A percentile compares a stretch with the other conserved stretches of the same genome.
These are phyloP conservation scores for Pipistrellus nathusii DNA, from an alignment of 2,797 vertebrate species.

Conservation along the genomic window DNA sequence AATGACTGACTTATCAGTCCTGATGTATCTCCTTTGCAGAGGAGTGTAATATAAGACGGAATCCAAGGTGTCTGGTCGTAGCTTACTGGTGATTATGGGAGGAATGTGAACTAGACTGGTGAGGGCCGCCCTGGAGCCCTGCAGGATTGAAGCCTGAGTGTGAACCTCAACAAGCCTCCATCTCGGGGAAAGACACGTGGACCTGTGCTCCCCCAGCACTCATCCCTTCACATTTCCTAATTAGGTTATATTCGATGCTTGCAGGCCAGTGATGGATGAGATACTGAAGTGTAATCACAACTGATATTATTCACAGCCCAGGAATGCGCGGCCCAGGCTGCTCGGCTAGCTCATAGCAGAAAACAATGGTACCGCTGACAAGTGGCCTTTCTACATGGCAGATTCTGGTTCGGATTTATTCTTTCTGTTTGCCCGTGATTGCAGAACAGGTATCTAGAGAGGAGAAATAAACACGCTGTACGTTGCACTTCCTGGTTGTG, in stretches of 20 bases:
- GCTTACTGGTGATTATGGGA: conserved; percentile 32
- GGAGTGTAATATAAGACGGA: conserved; percentile 53
- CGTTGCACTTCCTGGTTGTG: conserved; percentile 77
- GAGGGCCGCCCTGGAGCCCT: conserved; percentile 71
- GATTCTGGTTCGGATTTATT: conserved; percentile 78
- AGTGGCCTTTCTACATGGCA: conserved; percentile 80
- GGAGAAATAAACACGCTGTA: conserved; percentile 78
- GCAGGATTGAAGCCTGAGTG: conserved; percentile 58
- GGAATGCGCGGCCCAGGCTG: conserved; percentile 88
- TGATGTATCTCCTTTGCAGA: not conserved
- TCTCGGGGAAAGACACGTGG: conserved; percentile 74
- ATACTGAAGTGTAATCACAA: conserved; percentile 88
- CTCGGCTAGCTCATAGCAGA: conserved; percentile 82
- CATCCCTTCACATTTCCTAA: conserved; percentile 89
- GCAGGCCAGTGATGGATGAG: conserved; percentile 87
- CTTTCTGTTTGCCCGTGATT: conserved; percentile 79
- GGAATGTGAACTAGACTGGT: conserved; percentile 61
- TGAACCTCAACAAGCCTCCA: conserved; percentile 70
- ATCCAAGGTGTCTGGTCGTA: conserved; percentile 40
- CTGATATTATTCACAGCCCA: conserved; percentile 90
- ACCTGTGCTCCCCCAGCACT: conserved; percentile 72
- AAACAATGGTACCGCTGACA: conserved; percentile 87
- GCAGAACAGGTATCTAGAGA: conserved; percentile 83
- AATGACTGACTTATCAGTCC: not conserved
- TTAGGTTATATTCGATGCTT: conserved; percentile 89